Percentiles rank a stretch among this genome's conserved stretches.
Conservation (phyloP, 2,113 vertebrate species). For the Nycticryphes semicollaris region DNA sequence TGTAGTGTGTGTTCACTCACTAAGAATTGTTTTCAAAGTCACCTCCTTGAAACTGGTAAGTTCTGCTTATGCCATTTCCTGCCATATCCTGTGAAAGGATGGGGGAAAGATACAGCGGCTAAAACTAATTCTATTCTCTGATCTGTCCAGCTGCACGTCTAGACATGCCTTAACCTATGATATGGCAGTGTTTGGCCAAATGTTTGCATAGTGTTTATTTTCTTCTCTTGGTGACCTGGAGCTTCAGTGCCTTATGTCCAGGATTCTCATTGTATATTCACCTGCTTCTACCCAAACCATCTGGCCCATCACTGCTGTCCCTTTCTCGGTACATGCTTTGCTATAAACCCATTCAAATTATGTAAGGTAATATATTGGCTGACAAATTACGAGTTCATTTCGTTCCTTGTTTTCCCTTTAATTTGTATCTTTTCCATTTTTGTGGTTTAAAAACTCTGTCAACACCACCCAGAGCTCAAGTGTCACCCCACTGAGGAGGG, state of each 20-base stretch:
- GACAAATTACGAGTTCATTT: background rate
- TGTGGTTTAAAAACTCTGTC: background rate
- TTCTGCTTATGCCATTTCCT: background rate
- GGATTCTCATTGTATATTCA: background rate
- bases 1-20: background rate
- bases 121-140: background rate
- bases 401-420: background rate
- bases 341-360: background rate
- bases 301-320: background rate
- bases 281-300: background rate
- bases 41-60: too few species aligned
- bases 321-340: background rate
- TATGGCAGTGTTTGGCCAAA: background rate
- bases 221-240: background rate
- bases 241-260: background rate
- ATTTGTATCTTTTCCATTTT: background rate
- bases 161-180: background rate
- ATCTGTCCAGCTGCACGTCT: background rate
- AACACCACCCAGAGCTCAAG: background rate
- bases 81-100: background rate
- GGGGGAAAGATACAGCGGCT: accelerated
- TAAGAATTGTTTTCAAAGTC: background rate
- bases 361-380: background rate
- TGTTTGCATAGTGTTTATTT: background rate
- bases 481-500: background rate